phyloP scores from a whole-genome alignment of 2,113 vertebrate species.

The Chiloscyllium plagiosum region DNA sequence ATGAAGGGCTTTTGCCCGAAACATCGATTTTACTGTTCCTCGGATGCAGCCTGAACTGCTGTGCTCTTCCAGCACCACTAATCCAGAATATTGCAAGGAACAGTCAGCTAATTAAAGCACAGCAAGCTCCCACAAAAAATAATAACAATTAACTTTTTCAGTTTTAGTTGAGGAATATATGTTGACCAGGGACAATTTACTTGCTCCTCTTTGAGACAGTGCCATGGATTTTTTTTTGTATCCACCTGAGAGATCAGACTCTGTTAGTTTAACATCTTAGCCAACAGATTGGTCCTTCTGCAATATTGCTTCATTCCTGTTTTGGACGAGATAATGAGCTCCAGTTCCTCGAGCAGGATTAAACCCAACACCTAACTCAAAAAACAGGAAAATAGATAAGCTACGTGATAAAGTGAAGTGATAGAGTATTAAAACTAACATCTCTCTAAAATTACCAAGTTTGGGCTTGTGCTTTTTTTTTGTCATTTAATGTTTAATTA shows the following conservation, averaged over 20 bases:
- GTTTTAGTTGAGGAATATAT: not conserved
- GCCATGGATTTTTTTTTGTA: not conserved
- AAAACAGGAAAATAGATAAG: not conserved
- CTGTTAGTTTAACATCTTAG: not conserved
- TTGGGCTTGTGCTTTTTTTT: not conserved
- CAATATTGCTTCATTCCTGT: not conserved
- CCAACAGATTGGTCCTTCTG: not conserved
- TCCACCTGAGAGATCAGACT: not conserved
- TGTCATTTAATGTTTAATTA: not conserved
- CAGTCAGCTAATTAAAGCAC: not conserved
- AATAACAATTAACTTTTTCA: not conserved
- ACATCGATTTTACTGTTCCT: too few relatives aligned
- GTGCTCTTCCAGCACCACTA: too few relatives aligned
- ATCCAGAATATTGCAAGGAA: too few relatives aligned
- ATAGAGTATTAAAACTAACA: not conserved
- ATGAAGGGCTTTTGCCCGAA: too few relatives aligned
- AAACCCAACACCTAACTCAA: not conserved
- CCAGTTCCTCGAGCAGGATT: not conserved
- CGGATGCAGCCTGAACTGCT: too few relatives aligned
- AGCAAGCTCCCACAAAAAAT: not conserved
- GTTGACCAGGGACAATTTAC: not conserved
- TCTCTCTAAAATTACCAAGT: not conserved
- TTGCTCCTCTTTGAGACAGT: not conserved
- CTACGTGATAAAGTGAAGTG: not conserved
- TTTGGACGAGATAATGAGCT: not conserved